Conservation (phyloP, 2,797 vertebrate genomes). For the Malurus splendens region DNA sequence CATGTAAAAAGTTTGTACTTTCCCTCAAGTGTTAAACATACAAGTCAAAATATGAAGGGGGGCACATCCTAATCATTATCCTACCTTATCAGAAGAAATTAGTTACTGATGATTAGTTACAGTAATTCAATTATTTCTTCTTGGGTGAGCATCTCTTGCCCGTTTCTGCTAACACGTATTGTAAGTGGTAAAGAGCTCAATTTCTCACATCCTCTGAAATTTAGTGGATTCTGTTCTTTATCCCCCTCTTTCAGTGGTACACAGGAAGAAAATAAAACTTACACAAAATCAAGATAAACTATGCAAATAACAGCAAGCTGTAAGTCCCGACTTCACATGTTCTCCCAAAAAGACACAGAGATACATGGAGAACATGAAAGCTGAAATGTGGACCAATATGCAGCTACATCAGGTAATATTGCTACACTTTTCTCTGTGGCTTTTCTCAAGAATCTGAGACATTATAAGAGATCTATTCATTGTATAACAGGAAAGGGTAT, state of each 20-base stretch:
- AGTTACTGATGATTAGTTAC: neutral
- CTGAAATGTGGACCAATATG: neutral
- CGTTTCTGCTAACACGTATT: neutral
- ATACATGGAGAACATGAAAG: neutral
- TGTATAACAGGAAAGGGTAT: neutral
- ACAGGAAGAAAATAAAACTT: neutral
- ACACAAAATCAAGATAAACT: neutral
- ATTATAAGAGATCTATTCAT: neutral
- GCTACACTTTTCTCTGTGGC: neutral
- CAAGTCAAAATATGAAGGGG: neutral
- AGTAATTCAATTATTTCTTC: neutral
- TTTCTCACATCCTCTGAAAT: neutral
- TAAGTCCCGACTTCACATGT: neutral
- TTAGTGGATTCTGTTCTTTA: neutral
- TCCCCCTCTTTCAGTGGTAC: neutral
- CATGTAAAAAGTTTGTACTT: neutral
- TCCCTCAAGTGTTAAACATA: neutral
- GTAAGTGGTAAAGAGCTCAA: neutral
- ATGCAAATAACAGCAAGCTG: neutral
- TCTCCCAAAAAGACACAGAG: neutral
- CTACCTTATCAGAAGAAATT: neutral
- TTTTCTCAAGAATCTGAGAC: neutral
- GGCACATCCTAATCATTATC: neutral
- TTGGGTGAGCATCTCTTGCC: neutral
- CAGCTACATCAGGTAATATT: neutral